Base-by-base conservation (phyloP, 2,113 vertebrate species). In the Cyprinodon brontotheroides region DNA sequence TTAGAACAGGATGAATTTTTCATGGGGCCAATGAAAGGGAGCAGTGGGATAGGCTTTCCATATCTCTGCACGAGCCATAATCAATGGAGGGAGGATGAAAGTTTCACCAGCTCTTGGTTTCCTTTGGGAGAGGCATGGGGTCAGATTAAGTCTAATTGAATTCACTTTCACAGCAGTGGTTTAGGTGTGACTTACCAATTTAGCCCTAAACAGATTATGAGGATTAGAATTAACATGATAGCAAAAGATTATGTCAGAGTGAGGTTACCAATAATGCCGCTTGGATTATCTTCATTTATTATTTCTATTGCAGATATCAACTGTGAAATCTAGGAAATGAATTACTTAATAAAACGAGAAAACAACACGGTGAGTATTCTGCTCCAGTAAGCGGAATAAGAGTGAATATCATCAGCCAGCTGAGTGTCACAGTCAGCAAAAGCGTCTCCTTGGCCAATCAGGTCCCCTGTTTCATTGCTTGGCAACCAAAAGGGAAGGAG, bases 51-150 rank as follows among this genome's bases (percentile, higher is more conserved):
- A 89, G 89, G 88, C 86, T 88, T 92, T 88, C 91, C 87, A 89
- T 82, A 84, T 91, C 92, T 89, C 92, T 91, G 89, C 89, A 87
- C 65, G 89, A 93, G 86, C 78, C 78, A 87, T 80, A 93, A 94
- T 94, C 93, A 92, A 92, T 94, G 75, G 75, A 83, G 82, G 81
- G 69, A 82, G 89, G 92, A 94, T 94, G 89, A 94, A 93, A 94
- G 89, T 86, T 87, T 66, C 77, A 78, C 50, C 68, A 79, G 82
- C 47, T 68, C 81, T 82, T 41, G 84, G 83, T 85, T 91, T 91
- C 90, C 86, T 88, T 88, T 91, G 83, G 13, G 78, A 89, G 73
- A 89, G 72, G 87, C 83, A 94, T 89, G 89, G 84, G 90, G 89
- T 88, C 92, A 92, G 89, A 91, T 92, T 90, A 89, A 89, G 75